Base-by-base conservation (phyloP, 2,113 vertebrate genomes). In the Hypomesus transpacificus region DNA sequence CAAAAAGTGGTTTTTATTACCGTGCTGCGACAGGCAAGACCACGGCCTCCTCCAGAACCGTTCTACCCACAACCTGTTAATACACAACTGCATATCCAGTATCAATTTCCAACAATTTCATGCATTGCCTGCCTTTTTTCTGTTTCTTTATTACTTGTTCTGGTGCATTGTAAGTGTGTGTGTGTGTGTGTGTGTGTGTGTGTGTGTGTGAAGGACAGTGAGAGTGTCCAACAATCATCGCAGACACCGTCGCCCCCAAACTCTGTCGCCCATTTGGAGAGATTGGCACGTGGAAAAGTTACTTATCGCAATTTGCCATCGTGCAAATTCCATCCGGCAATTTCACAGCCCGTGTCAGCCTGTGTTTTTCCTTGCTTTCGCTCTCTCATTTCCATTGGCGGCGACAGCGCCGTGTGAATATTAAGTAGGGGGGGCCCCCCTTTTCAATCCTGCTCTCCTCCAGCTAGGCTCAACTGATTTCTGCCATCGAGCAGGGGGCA, bases 321-420 rank as follows among this genome's bases (percentile, higher is more conserved):
- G 70, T 66, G 84, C 73, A 82, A 82, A 75, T 75, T 76, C 70
- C 50, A 75, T 78, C 71, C 75, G 68, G 86, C 78, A 87, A 91
- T 91, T 92, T 91, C 84, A 89, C 86, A 91, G 91, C 87, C 90
- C 82, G 89, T 80, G 90, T 87, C 86, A 70, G 84, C 89, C 82
- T 56, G 54, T 88, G 86, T 88, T 91, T 86, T 88, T 85, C 71
- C 75, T 73, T 68, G 3, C n/a, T 2, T 65, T 14, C 50, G 4
- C 73, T 70, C 53, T 86, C 86, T 92, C 87, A 91, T 87, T 93
- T 87, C 91, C 82, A 87, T 91, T 92, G 89, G 80, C 79, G 83
- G 86, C 85, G 87, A 88, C 76, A 57, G 81, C 83, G 82, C 71
- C 83, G 87, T 84, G 91, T 89, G 93, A 94, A 93, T 92, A 92